Evolutionary conservation across 2,113 vertebrate genomes (phyloP).

Genomic region (Bostrychus sinensis): DNA sequence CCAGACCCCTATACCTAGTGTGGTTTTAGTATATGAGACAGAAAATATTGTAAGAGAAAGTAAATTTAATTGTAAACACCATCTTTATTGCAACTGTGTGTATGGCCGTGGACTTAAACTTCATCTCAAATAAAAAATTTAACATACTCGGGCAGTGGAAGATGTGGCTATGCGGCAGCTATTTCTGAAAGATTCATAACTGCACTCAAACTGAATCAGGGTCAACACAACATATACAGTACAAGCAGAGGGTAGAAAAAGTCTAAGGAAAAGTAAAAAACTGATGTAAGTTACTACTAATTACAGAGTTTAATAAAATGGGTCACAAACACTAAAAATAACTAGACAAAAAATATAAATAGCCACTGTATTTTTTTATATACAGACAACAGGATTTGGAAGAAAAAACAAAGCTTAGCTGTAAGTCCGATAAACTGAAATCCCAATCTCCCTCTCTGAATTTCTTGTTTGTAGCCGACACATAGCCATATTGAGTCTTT

Average conservation of each 20-base stretch:
- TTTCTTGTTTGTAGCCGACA: too few relatives aligned
- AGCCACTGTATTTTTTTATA: too few relatives aligned
- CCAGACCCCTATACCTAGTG: slow-evolving; percentile 16
- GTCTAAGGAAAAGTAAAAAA: neutral
- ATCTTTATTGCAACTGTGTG: slow-evolving; percentile 19
- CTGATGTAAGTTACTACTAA: neutral
- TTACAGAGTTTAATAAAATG: too few relatives aligned
- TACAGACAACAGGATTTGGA: too few relatives aligned
- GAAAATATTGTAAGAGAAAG: neutral
- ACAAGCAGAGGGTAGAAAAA: neutral
- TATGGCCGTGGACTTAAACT: neutral
- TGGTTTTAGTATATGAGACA: slow-evolving; percentile 14
- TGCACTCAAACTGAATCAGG: slow-evolving; percentile 49
- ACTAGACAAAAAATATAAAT: too few relatives aligned
- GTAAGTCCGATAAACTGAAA: too few relatives aligned
- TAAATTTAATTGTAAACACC: slow-evolving; percentile 9
- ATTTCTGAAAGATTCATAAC: slow-evolving; percentile 77
- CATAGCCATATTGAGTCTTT: neutral
- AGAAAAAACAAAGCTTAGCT: too few relatives aligned
- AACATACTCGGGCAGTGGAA: slow-evolving; percentile 52
- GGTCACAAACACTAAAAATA: too few relatives aligned
- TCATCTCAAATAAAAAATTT: slow-evolving; percentile 64
- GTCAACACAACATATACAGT: slow-evolving; percentile 31
- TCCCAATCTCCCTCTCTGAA: too few relatives aligned
- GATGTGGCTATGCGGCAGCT: slow-evolving; percentile 48